A percentile compares a stretch with the other conserved stretches of the same genome.
These are phyloP conservation scores for Novumbra hubbsi DNA, from an alignment of 2,797 vertebrate species.

Conservation along the genomic window DNA sequence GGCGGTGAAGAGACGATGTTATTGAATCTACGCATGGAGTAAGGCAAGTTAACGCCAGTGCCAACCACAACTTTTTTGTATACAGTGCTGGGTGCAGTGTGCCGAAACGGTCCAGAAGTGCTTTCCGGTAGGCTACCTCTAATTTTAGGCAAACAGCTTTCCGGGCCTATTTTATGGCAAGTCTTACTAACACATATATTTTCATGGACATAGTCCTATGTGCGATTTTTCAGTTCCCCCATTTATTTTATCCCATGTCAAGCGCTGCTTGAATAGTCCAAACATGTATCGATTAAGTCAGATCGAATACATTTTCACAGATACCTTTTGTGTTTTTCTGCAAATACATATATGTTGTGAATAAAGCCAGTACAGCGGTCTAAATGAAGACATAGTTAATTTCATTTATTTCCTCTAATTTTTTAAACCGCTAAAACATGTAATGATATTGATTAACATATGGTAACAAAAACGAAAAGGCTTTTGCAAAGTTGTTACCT, in stretches of 20 bases:
- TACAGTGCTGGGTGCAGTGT: no score
- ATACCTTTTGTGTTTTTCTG: not conserved
- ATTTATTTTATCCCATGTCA: no score
- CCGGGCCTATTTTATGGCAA: no score
- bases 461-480: not conserved
- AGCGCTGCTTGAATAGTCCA: not conserved
- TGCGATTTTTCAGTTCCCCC: no score
- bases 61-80: not conserved
- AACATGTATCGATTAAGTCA: not conserved
- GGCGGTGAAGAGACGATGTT: slow-evolving; percentile 15
- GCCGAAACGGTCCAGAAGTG: no score
- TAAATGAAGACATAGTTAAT: not conserved
- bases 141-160: no score
- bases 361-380: not conserved
- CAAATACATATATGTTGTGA: not conserved
- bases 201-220: no score
- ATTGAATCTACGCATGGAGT: not conserved
- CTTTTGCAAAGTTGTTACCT: not conserved
- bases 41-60: not conserved
- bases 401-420: not conserved
- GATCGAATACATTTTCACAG: not conserved
- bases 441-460: not conserved
- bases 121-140: no score
- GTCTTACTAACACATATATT: no score
- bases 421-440: not conserved